These are phyloP conservation scores for Pipra filicauda DNA, from an alignment of 2,113 vertebrate genomes.

Conservation along the genomic window DNA sequence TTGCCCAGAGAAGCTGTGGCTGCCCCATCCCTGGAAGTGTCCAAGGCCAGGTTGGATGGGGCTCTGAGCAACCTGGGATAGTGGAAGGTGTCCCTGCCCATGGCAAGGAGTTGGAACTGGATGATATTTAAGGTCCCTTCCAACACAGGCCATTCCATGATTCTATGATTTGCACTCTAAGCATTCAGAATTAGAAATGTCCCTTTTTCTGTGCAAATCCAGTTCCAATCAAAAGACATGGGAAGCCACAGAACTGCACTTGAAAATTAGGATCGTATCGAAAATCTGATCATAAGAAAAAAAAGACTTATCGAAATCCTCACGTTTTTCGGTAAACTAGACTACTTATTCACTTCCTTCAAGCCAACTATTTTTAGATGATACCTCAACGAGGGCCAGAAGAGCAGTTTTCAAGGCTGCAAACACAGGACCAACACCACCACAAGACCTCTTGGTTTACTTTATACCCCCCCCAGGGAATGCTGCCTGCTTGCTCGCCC, in stretches of 20 bases:
- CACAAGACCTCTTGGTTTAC: neutral
- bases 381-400: neutral
- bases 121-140: neutral
- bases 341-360: neutral
- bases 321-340: neutral
- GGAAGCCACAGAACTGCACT: neutral
- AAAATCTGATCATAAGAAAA: neutral
- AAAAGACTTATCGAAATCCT: neutral
- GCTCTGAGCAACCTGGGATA: rapidly evolving
- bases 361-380: neutral
- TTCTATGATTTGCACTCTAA: neutral
- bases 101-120: rapidly evolving
- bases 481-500: neutral
- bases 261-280: neutral
- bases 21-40: neutral
- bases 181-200: neutral
- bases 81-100: neutral
- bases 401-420: neutral
- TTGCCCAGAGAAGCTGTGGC: rapidly evolving
- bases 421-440: neutral
- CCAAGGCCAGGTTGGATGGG: neutral
- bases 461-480: neutral
- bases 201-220: neutral
- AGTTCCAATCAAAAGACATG: neutral
- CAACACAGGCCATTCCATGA: neutral